Conservation (phyloP, 2,888 invertebrate species). For the Platycheirus rosarum region DNA sequence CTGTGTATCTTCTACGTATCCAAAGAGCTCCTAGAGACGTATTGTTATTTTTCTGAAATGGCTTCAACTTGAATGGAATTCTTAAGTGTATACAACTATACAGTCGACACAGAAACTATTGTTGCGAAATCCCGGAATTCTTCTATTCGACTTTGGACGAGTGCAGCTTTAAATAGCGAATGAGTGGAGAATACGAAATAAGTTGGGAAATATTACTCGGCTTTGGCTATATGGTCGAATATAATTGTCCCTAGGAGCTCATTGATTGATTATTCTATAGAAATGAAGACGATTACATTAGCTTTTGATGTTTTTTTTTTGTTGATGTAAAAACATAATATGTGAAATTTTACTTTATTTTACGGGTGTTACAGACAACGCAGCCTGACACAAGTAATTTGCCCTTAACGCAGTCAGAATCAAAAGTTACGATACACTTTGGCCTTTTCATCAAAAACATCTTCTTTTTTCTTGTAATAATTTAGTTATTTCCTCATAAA, state of each 20-base stretch:
- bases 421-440: too few relatives aligned
- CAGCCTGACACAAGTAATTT: too few relatives aligned
- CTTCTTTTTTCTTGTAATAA: too few relatives aligned
- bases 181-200: neutral
- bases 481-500: too few relatives aligned
- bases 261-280: neutral
- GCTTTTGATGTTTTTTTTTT: too few relatives aligned
- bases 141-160: conserved; percentile 6
- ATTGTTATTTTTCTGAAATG: conserved; percentile 52
- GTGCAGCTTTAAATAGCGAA: neutral
- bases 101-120: conserved; percentile 34
- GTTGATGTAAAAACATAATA: too few relatives aligned
- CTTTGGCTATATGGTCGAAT: neutral
- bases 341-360: too few relatives aligned
- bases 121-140: conserved; percentile 44
- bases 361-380: too few relatives aligned
- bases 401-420: too few relatives aligned
- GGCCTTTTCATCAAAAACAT: too few relatives aligned
- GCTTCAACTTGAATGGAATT: conserved; percentile 47
- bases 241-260: neutral
- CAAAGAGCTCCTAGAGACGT: conserved; percentile 29
- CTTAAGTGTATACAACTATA: conserved; percentile 34
- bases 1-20: conserved; percentile 8
- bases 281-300: too few relatives aligned
- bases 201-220: conserved; percentile 3